Conservation (phyloP, 2,113 vertebrate genomes). For the Cyanoderma ruficeps region DNA sequence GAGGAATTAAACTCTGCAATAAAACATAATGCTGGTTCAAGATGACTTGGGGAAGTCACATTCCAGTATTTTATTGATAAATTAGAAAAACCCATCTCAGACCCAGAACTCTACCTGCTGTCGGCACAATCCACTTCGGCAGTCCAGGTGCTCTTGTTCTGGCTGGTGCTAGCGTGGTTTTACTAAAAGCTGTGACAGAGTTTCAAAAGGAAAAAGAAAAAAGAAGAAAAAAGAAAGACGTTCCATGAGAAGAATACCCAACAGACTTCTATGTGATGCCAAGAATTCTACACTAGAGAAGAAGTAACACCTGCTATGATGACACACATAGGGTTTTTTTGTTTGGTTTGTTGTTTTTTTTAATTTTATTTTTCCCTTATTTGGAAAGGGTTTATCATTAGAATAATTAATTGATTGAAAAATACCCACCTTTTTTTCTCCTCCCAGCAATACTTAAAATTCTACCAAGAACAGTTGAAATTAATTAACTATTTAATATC, state of each 20-base stretch:
- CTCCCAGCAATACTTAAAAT: not conserved
- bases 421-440: not conserved
- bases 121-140: constrained; percentile 10
- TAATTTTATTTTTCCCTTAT: too few species aligned
- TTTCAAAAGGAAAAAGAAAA: not conserved
- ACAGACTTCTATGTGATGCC: not conserved
- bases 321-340: not conserved
- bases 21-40: not conserved
- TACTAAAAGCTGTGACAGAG: constrained; percentile 29
- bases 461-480: not conserved
- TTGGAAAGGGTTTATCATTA: not conserved
- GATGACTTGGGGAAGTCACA: not conserved
- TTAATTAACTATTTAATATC: not conserved
- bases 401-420: not conserved
- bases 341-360: not conserved
- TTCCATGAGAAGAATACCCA: not conserved
- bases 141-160: constrained; percentile 51
- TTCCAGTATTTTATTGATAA: not conserved
- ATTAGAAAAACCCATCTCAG: not conserved
- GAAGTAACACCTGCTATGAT: not conserved
- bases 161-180: constrained; percentile 42
- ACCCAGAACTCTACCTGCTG: constrained; percentile 30
- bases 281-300: not conserved
- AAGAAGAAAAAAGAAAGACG: not conserved
- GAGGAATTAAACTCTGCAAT: not conserved